These are phyloP conservation scores for Exaiptasia diaphana DNA, from an alignment of 64 coral and sea anemone species.

Conservation along the genomic window DNA sequence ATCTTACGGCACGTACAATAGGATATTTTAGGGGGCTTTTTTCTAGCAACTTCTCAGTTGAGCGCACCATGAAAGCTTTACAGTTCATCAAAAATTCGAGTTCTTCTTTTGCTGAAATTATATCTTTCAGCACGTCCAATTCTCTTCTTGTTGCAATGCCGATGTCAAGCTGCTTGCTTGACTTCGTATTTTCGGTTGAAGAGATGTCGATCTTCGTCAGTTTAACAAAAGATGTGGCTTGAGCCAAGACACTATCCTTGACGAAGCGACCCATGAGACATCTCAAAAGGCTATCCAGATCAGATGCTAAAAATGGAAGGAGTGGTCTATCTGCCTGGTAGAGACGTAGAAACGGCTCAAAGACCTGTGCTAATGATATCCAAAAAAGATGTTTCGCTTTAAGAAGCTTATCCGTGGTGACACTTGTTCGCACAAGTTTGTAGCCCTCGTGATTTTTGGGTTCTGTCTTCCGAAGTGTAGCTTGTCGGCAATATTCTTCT, in stretches of 20 bases:
- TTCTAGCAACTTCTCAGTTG: constrained; percentile 24
- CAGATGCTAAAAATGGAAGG: constrained; percentile 59
- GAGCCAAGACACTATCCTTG: constrained; percentile 35
- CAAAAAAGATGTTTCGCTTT: constrained; percentile 82
- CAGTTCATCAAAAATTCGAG: constrained; percentile 12
- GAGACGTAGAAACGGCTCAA: constrained; percentile 51
- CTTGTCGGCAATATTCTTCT: constrained; percentile 63
- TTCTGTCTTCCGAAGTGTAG: constrained; percentile 57
- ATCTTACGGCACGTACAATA: constrained; percentile 40
- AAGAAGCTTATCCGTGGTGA: constrained; percentile 62
- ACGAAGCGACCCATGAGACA: constrained; percentile 1
- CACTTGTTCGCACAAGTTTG: constrained; percentile 40
- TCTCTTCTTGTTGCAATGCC: constrained; percentile 59
- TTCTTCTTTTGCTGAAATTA: constrained; percentile 16
- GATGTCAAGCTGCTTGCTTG: constrained; percentile 58
- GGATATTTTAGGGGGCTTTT: constrained; percentile 51
- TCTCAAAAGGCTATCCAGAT: constrained; percentile 50
- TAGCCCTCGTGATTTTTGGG: constrained; percentile 79
- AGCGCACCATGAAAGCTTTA: constrained; percentile 4
- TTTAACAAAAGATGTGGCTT: constrained; percentile 26
- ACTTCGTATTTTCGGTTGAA: constrained; percentile 34
- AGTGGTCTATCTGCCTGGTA: constrained; percentile 37
- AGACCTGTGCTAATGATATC: constrained; percentile 72
- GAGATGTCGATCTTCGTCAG: constrained; percentile 56
- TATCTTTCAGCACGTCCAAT: not conserved